These are phyloP conservation scores for Heterodera filipjevi DNA, from an alignment of 2,888 invertebrate species.

Conservation along the genomic window DNA sequence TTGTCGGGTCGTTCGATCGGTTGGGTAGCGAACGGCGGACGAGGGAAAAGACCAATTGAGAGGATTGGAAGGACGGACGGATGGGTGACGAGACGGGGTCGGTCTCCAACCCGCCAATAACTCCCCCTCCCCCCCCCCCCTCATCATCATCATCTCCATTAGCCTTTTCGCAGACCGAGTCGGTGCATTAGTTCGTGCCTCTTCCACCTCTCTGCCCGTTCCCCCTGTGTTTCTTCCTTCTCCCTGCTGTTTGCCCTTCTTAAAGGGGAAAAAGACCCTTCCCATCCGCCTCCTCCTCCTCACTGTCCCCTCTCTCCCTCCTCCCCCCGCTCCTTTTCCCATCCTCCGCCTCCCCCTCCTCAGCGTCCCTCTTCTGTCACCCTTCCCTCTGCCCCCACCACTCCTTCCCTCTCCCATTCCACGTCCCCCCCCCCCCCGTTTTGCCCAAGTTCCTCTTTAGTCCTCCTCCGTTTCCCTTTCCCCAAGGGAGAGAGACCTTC, in stretches of 20 bases:
- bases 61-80: background rate
- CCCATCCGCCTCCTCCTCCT: background rate
- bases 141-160: background rate
- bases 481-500: background rate
- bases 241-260: slow-evolving; percentile 1
- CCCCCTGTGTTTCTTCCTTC: background rate
- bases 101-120: background rate
- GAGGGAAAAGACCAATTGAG: background rate
- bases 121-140: background rate
- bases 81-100: background rate
- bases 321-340: no score
- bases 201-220: background rate
- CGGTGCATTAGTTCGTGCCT: background rate
- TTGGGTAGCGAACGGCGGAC: background rate
- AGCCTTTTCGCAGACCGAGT: background rate
- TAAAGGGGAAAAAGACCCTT: background rate
- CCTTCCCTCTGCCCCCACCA: background rate
- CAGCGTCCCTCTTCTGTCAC: background rate
- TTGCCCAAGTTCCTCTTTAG: no score
- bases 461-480: background rate
- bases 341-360: no score
- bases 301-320: background rate
- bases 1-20: background rate
- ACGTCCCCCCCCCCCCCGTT: background rate
- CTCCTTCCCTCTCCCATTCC: background rate